Percentiles rank a stretch among this genome's conserved stretches.
Conservation (phyloP, 2,888 invertebrate species). For the Brachyopa scutellaris region DNA sequence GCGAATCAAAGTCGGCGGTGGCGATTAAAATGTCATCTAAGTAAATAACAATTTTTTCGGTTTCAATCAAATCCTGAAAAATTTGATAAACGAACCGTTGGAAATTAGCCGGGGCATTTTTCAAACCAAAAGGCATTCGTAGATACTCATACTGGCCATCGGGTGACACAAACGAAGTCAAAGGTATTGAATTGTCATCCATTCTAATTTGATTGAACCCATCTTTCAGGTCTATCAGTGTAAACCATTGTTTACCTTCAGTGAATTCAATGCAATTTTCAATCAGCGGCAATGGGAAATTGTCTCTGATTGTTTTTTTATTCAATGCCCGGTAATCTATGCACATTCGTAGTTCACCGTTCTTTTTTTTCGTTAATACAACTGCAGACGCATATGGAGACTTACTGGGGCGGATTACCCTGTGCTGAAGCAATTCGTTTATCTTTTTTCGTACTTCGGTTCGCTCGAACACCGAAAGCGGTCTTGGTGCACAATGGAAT, state of each 20-base stretch:
- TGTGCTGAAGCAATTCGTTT: conserved; percentile 11
- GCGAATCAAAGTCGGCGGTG: too few relatives aligned
- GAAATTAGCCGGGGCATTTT: not conserved
- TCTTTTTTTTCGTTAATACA: too few relatives aligned
- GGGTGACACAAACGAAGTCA: too few relatives aligned
- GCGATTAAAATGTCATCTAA: too few relatives aligned
- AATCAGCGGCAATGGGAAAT: conserved; percentile 57
- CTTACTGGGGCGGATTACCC: conserved; percentile 35
- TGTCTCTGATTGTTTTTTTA: conserved; percentile 45
- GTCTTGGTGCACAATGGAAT: not conserved
- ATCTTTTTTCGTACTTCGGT: conserved; percentile 2
- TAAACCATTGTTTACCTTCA: too few relatives aligned
- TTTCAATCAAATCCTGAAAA: not conserved
- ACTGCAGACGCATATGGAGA: too few relatives aligned
- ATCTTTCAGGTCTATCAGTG: too few relatives aligned
- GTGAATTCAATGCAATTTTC: conserved; percentile 34
- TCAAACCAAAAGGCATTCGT: too few relatives aligned
- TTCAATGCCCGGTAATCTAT: conserved; percentile 60
- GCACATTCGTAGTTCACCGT: conserved; percentile 33
- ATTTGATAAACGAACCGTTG: not conserved
- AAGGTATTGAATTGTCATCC: not conserved
- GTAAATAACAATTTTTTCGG: too few relatives aligned
- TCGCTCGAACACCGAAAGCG: not conserved
- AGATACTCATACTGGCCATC: too few relatives aligned
- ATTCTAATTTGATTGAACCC: too few relatives aligned